These are phyloP conservation scores for Rhizomys pruinosus DNA, from an alignment of 2,113 vertebrate genomes.

Conservation along the genomic window DNA sequence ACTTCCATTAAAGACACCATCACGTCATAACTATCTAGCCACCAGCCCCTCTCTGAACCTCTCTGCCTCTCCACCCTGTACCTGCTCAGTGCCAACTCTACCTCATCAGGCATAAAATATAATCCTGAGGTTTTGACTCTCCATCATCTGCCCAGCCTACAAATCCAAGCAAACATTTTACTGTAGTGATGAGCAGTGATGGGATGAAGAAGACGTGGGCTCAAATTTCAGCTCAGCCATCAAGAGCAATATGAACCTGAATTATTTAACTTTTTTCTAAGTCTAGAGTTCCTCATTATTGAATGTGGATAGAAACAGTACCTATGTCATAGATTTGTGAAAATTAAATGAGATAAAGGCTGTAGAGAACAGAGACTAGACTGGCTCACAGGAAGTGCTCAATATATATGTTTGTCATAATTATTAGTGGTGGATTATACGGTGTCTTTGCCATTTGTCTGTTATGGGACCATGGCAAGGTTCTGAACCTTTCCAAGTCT, in stretches of 20 bases:
- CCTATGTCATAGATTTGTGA: not conserved
- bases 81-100: not conserved
- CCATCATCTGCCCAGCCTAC: not conserved
- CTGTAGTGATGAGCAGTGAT: not conserved
- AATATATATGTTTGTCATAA: not conserved
- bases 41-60: not conserved
- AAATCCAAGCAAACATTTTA: not conserved
- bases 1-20: not conserved
- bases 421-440: not conserved
- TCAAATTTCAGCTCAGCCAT: not conserved
- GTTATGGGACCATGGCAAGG: not conserved
- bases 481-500: not conserved
- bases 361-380: not conserved
- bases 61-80: not conserved
- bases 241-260: not conserved
- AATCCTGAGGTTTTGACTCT: not conserved
- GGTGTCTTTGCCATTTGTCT: not conserved
- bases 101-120: not conserved
- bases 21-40: not conserved
- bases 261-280: not conserved
- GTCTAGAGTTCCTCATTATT: not conserved
- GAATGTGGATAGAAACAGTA: not conserved
- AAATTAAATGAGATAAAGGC: not conserved
- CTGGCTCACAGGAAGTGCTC: fast-evolving
- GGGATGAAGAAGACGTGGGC: not conserved